Conservation (phyloP, 2,797 vertebrate genomes). For the Lithobates sylvaticus region DNA sequence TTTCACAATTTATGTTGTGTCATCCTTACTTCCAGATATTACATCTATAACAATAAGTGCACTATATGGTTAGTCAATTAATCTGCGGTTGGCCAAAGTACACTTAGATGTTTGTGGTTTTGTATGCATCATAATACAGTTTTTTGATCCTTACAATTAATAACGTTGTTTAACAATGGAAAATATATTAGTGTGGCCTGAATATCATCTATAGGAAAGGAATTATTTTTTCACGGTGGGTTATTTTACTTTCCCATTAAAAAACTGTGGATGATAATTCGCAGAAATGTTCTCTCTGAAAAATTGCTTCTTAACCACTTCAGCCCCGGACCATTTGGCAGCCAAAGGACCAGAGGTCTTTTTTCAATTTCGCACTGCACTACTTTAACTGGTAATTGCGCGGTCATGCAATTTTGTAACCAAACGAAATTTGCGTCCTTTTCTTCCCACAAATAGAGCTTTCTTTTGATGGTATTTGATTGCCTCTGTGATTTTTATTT, state of each 20-base stretch:
- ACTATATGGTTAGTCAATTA: not conserved
- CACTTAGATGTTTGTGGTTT: slow-evolving; percentile 10
- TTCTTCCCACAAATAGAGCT: too few species aligned
- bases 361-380: too few species aligned
- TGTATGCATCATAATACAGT: not conserved
- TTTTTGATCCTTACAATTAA: not conserved
- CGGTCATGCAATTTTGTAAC: too few species aligned
- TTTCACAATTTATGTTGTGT: not conserved
- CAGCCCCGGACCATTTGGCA: too few species aligned
- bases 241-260: not conserved
- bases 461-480: too few species aligned
- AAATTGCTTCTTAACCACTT: too few species aligned
- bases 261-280: not conserved
- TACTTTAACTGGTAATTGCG: too few species aligned
- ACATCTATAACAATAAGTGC: not conserved
- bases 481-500: too few species aligned
- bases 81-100: slow-evolving; percentile 22
- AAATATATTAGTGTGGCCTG: not conserved
- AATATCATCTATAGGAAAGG: not conserved
- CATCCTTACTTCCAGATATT: not conserved
- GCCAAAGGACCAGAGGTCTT: too few species aligned
- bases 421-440: too few species aligned
- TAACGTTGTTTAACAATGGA: not conserved
- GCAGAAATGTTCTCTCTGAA: too few species aligned
- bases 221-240: not conserved